Evolutionary conservation across 2,113 vertebrate species (phyloP).

Genomic region (Tragelaphus imberbis): DNA sequence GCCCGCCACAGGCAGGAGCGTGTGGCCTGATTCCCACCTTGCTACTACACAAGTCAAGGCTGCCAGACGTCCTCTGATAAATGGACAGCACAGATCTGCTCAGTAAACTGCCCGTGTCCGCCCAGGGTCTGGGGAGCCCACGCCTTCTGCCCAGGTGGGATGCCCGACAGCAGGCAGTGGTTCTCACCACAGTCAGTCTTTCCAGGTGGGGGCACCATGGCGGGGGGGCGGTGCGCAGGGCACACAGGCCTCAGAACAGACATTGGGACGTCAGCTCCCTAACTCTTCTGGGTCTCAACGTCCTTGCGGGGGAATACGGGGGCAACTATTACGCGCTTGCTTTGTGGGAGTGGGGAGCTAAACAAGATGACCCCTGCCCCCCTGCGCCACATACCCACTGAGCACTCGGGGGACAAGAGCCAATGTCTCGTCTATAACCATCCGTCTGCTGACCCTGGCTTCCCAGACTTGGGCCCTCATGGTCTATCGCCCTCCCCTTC

Average conservation of each 20-base stretch:
- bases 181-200: background rate
- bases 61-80: background rate
- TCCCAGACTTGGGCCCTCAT: background rate
- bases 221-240: rapidly evolving
- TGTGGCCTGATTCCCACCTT: background rate
- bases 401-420: background rate
- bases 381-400: background rate
- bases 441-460: background rate
- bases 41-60: background rate
- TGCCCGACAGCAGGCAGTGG: rapidly evolving
- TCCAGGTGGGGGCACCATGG: rapidly evolving
- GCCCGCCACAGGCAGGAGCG: background rate
- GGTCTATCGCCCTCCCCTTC: background rate
- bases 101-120: background rate
- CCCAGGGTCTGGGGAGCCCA: background rate
- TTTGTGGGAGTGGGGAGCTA: background rate
- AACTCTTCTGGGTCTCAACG: background rate
- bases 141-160: no score
- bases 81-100: rapidly evolving
- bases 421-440: background rate
- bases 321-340: background rate
- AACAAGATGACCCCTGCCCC: background rate
- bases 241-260: background rate
- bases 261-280: background rate
- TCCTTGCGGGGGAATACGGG: background rate